Base-by-base conservation (phyloP, 2,888 invertebrate genomes). In the Torymus auratus region DNA sequence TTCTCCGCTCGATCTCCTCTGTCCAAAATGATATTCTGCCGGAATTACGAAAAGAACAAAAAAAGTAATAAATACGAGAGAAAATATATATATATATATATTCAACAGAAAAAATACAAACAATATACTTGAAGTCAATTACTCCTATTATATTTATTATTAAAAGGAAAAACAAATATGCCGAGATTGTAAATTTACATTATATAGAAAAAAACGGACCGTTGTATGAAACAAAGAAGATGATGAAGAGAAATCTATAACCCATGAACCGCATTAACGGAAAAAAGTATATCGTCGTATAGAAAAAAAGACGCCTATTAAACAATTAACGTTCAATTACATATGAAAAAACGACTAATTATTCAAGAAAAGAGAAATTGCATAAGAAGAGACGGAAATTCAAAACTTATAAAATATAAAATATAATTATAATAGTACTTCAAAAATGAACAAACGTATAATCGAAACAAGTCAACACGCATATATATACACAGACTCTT, bases 41-140 rank as follows among this genome's bases (percentile, higher is more conserved):
- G 58, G 23, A 15, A 70, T 70, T 41, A 76, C 50, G 60, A 73
- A 41, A 78, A 82, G 41, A 76, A 68, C 41, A 71, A 79, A 79
- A 77, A 65, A 55, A 20, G 17, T n/a, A 58, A 60, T 41, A 41
- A 68, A 61, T 61, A 77, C 28, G 53, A 74, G 71, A 78, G 72
- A 78, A 41, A 41, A 68, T 78, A 65, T 82, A 71, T 82, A 77
- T 82, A 77, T 78, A 82, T 83, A 82, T 84, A 79, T 80, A 82
- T 74, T 82, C 83, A 74, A 64, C 67, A 74, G 58, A 71, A 84
- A 84, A 76, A 64, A 80, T 81, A 81, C 75, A 82, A 84, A 86
- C 83, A 85, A 89, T 88, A 89, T 88, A 90, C 90, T 90, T 88
- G 83, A 90, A 90, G 90, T 90, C 90, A 90, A 90, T 90, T 90